Base-by-base conservation (phyloP, 2,113 vertebrate species). In the Apaloderma vittatum region DNA sequence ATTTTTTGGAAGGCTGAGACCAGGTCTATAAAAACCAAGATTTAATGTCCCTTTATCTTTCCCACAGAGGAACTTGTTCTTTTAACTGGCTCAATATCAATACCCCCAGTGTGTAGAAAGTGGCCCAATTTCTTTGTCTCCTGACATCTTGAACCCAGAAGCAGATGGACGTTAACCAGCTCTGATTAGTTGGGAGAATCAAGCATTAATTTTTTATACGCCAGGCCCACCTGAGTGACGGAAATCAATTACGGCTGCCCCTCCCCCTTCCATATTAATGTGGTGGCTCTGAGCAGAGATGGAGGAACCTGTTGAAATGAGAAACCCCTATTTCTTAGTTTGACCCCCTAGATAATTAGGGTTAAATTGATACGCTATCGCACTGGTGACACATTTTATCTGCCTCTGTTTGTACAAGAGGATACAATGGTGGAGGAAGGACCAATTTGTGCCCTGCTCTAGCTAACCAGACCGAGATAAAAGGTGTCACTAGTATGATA, bases 291-390 rank as follows among this genome's bases (percentile, higher is more conserved):
- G 71, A 98, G 96, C 96, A 63, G 97, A 97, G 96, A 97, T 51
- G 43, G 94, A 97, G 92, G 95, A 97, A 98, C 98, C 98, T 98
- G 98, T 98, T 98, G 98, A 98, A 98, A 98, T 72, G 96, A 97
- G 97, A 98, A 98, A 97, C 97, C 98, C 97, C 97, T 98, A 98
- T 98, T 98, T 98, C 97, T 97, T 97, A 86, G 26, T 89, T 95
- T 98, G 98, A 98, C 98, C 98, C 98, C 96, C 97, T 96, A 93
- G 98, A 98, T 98, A 98, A 98, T 98, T 98, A 97, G 96, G 98
- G 98, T 98, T 98, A 98, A 98, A 98, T 97, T 98, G 98, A 98
- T 98, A 97, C n/a, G 93, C 97, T 98, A 95, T 98, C 98, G 54
- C 98, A 93, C 91, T 54, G 92, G 97, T 98, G 98, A 98, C 98